Evolutionary conservation across 2,797 vertebrate genomes (phyloP).

Genomic region (Yasuhikotakia modesta): DNA sequence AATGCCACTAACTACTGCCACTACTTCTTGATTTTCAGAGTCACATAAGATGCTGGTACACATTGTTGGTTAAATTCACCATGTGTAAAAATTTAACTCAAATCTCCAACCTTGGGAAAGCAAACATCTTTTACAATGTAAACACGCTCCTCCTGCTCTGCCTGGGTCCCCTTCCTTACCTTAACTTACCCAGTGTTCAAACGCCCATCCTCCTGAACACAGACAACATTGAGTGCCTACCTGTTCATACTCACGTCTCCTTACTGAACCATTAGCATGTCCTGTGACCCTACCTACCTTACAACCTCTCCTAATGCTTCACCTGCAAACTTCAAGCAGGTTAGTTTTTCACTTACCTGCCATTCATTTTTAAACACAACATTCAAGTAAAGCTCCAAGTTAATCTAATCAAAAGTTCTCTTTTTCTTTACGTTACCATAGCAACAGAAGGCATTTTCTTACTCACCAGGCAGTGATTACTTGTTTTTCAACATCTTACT

Average conservation of each 20-base stretch:
- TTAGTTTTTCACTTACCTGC: conserved; percentile 80
- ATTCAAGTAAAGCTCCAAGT: conserved; percentile 79
- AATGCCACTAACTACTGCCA: neutral
- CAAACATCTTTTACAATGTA: neutral
- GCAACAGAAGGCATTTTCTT: conserved; percentile 85
- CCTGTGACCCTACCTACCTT: conserved; percentile 78
- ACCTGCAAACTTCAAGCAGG: conserved; percentile 76
- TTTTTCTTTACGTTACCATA: conserved; percentile 75
- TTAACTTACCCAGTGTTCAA: conserved; percentile 68
- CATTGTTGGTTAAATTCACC: too few species aligned
- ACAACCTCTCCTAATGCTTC: conserved; percentile 53
- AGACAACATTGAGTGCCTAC: conserved; percentile 77
- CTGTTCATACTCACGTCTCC: conserved; percentile 76
- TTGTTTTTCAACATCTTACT: conserved; percentile 87
- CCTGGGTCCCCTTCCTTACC: conserved; percentile 70
- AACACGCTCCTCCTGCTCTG: conserved; percentile 6
- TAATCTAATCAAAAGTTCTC: conserved; percentile 72
- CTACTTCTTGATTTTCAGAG: neutral
- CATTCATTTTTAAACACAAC: conserved; percentile 76
- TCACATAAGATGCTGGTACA: neutral
- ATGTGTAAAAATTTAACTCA: too few species aligned
- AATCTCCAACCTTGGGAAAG: neutral
- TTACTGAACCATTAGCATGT: conserved; percentile 43
- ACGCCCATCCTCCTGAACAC: conserved; percentile 63
- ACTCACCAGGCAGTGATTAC: conserved; percentile 86